These are phyloP conservation scores for Solenodon paradoxus DNA, from an alignment of 2,113 vertebrate species.

Conservation along the genomic window DNA sequence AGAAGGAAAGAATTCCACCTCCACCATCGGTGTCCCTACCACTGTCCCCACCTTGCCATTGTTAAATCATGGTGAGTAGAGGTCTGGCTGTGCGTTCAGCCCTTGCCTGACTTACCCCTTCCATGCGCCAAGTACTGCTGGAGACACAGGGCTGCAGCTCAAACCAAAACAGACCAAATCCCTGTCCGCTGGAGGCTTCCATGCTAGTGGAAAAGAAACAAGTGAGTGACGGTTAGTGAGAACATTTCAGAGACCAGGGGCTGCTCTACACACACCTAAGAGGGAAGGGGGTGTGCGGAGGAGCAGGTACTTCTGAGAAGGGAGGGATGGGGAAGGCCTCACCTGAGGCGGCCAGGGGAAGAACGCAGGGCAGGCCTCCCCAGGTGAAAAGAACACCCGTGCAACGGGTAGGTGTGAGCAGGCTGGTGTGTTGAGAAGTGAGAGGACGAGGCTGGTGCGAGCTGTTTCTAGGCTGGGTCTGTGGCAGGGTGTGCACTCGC, in stretches of 20 bases:
- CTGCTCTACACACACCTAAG: background rate
- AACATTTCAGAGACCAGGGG: background rate
- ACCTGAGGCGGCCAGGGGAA: background rate
- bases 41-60: too few species aligned
- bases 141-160: background rate
- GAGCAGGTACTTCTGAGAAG: background rate
- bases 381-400: background rate
- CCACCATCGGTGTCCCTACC: background rate
- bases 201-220: background rate
- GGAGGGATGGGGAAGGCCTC: background rate
- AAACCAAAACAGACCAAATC: background rate
- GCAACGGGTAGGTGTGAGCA: background rate
- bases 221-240: background rate
- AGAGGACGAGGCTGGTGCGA: fast-evolving
- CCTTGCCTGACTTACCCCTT: background rate
- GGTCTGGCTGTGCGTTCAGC: too few species aligned
- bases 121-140: background rate
- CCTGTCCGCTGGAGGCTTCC: background rate
- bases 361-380: too few species aligned
- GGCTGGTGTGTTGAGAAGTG: too few species aligned
- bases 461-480: background rate
- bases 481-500: too few species aligned
- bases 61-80: fast-evolving
- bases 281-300: background rate
- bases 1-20: background rate